A percentile compares a stretch with the other conserved stretches of the same genome.
Evolutionary conservation across 2,888 invertebrate genomes (phyloP).

Genomic region (Digitonthophagus gazella): DNA sequence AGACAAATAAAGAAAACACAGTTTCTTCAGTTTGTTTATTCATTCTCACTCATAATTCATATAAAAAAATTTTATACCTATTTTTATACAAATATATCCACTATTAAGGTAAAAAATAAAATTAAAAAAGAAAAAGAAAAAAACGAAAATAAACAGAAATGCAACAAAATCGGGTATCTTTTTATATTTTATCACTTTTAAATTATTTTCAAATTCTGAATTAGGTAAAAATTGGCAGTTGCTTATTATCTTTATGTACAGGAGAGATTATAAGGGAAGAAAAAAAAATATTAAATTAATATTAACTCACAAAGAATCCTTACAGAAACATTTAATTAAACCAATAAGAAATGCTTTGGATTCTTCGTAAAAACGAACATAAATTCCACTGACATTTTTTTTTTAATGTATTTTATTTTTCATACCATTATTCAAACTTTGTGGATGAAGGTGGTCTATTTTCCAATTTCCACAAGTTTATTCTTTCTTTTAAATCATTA

Average conservation of each 20-base stretch:
- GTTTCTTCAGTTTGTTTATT: background rate
- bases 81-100: background rate
- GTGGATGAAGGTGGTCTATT: constrained; percentile 19
- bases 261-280: background rate
- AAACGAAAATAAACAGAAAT: background rate
- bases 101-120: background rate
- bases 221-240: background rate
- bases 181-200: background rate
- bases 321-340: background rate
- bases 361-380: background rate
- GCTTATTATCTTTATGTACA: background rate
- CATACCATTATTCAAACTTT: constrained; percentile 4
- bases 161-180: background rate
- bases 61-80: background rate
- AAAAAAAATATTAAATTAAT: background rate
- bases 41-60: background rate
- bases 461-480: constrained; percentile 82
- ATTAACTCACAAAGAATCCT: background rate
- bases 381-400: background rate
- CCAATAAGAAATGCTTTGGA: background rate
- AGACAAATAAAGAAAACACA: background rate
- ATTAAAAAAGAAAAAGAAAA: too few species aligned
- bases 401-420: background rate
- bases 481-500: constrained; percentile 80
- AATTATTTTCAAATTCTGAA: background rate